phyloP scores from a whole-genome alignment of 2,888 invertebrate species.

The Julus scandinavius region DNA sequence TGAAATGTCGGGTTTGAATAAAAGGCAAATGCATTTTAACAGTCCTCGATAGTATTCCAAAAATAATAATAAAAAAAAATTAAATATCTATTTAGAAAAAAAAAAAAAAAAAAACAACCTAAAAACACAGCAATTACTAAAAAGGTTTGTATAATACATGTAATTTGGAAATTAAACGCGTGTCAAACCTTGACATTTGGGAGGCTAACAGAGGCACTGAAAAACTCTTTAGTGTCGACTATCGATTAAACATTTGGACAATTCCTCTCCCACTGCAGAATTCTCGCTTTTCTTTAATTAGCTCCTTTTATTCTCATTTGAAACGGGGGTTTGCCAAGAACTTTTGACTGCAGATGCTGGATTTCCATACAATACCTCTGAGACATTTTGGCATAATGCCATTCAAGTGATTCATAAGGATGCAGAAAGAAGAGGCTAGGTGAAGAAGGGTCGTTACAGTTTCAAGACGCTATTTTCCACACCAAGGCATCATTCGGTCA shows the following conservation, averaged over 20 bases:
- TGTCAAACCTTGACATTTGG: neutral
- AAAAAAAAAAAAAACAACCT: too few species aligned
- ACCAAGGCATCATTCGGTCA: neutral
- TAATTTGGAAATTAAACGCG: too few species aligned
- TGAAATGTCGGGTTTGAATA: too few species aligned
- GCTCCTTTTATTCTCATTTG: neutral
- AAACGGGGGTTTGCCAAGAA: neutral
- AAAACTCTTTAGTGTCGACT: neutral
- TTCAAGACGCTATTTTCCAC: neutral
- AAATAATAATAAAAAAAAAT: too few species aligned
- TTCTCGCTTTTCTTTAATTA: neutral
- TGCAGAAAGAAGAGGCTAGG: neutral
- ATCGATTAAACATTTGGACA: constrained; percentile 12
- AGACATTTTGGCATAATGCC: neutral
- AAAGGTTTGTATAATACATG: too few species aligned
- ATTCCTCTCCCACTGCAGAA: neutral
- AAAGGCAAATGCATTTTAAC: too few species aligned
- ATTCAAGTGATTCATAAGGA: neutral
- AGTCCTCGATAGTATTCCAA: too few species aligned
- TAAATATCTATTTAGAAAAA: too few species aligned
- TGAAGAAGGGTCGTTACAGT: constrained; percentile 20
- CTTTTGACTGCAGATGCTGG: neutral
- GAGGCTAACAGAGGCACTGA: neutral
- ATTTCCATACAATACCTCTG: neutral
- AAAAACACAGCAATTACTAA: too few species aligned